phyloP scores from a whole-genome alignment of 2,113 vertebrate genomes.

The Cottus gobio region DNA sequence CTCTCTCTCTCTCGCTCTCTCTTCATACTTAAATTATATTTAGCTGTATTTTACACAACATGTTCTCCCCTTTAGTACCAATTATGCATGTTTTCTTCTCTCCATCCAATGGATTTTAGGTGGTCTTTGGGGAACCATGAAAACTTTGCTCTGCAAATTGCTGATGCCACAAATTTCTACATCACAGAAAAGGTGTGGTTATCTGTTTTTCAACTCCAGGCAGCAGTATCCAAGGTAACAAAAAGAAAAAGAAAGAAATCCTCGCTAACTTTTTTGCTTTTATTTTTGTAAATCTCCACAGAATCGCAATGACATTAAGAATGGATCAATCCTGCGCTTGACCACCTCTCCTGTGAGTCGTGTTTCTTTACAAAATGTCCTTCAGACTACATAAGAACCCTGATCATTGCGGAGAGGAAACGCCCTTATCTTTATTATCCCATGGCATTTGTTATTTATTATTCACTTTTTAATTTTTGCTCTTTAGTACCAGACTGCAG shows the following conservation, averaged over 20 bases:
- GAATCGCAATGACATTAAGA: slow-evolving; percentile 99
- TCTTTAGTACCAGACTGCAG: slow-evolving; percentile 89
- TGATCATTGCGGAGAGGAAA: not conserved
- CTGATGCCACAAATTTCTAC: slow-evolving; percentile 94
- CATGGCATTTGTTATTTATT: not conserved
- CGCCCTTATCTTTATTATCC: not conserved
- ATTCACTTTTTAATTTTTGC: not conserved
- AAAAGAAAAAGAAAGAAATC: not conserved
- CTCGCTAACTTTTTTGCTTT: slow-evolving; percentile 7
- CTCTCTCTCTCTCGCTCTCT: not conserved
- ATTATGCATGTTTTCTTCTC: slow-evolving; percentile 20
- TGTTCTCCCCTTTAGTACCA: slow-evolving; percentile 37
- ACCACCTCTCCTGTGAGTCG: slow-evolving; percentile 95
- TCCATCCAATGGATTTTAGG: slow-evolving; percentile 78
- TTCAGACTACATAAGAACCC: not conserved
- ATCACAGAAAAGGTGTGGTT: slow-evolving; percentile 96
- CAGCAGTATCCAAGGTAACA: not conserved
- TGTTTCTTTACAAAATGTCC: not conserved
- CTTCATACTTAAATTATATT: slow-evolving; percentile 24
- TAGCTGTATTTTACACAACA: slow-evolving; percentile 24
- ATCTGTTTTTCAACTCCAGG: not conserved
- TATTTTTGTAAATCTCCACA: slow-evolving; percentile 74
- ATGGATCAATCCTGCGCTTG: slow-evolving; percentile 94
- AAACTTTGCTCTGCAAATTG: slow-evolving; percentile 93
- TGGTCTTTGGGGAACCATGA: slow-evolving; percentile 95